A percentile compares a stretch with the other conserved stretches of the same genome.
Conservation (phyloP, 2,888 invertebrate genomes). For the Acleris cristana region DNA sequence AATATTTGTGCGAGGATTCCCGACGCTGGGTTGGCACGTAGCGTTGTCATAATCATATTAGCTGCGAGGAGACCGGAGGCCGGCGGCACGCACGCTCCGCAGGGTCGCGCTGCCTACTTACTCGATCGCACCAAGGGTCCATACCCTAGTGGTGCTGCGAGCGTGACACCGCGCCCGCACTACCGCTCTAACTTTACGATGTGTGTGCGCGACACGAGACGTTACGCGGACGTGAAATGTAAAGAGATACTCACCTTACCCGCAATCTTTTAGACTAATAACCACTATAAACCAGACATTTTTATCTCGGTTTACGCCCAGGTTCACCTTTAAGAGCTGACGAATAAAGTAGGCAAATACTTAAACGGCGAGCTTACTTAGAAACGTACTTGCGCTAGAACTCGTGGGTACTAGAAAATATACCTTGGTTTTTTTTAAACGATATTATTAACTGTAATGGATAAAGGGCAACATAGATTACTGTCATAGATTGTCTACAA, state of each 20-base stretch:
- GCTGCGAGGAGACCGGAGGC: conserved; percentile 68
- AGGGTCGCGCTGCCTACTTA: conserved; percentile 49
- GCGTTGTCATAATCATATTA: conserved; percentile 83
- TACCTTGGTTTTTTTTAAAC: too few species aligned
- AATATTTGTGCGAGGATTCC: conserved; percentile 83
- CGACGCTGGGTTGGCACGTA: conserved; percentile 81
- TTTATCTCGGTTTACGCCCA: conserved; percentile 1
- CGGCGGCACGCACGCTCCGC: conserved; percentile 71
- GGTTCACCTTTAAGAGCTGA: conserved; percentile 1
- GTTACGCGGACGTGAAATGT: conserved; percentile 29
- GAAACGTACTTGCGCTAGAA: too few species aligned
- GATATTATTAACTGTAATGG: too few species aligned
- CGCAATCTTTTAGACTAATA: conserved; percentile 34
- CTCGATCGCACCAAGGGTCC: conserved; percentile 46
- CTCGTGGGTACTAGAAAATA: too few species aligned
- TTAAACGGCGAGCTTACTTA: too few species aligned
- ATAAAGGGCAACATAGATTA: too few species aligned
- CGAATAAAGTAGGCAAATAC: too few species aligned
- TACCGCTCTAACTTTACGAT: conserved; percentile 54
- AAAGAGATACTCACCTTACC: conserved; percentile 30
- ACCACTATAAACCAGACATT: conserved; percentile 20
- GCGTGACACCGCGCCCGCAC: conserved; percentile 48
- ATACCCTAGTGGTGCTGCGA: conserved; percentile 40
- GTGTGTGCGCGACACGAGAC: conserved; percentile 46
- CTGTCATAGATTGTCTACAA: not conserved